Percentiles rank a stretch among this genome's conserved stretches.
These are phyloP conservation scores for Hemithea aestivaria DNA, from an alignment of 2,888 invertebrate species.

Conservation along the genomic window DNA sequence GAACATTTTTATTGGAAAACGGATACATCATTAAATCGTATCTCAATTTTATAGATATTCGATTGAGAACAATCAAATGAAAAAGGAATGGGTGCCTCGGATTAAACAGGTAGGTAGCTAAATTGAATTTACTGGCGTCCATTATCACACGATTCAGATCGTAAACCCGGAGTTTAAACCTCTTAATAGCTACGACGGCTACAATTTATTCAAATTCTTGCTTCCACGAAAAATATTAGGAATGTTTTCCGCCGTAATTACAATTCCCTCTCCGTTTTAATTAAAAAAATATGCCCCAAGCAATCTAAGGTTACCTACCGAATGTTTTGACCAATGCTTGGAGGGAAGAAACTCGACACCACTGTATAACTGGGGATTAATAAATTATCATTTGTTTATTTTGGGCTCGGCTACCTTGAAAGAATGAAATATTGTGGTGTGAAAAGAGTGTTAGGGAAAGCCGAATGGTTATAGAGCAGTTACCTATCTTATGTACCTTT, in stretches of 20 bases:
- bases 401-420: no score
- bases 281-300: conserved; percentile 13
- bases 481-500: no score
- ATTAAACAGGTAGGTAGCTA: conserved; percentile 45
- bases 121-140: conserved; percentile 52
- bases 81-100: conserved; percentile 35
- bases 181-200: conserved; percentile 52
- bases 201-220: conserved; percentile 56
- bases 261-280: conserved; percentile 24
- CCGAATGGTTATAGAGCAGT: no score
- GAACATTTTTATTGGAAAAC: conserved; percentile 7
- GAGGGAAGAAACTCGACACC: conserved; percentile 6
- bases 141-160: conserved; percentile 55
- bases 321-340: conserved; percentile 5
- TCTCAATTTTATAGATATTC: conserved; percentile 5
- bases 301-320: conserved; percentile 5
- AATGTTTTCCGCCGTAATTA: conserved; percentile 35
- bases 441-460: no score
- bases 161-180: conserved; percentile 54
- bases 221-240: conserved; percentile 38
- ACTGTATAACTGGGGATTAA: conserved; percentile 10
- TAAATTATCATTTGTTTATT: conserved; percentile 31
- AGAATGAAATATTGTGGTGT: no score
- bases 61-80: conserved; percentile 33
- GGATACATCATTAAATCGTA: not conserved